Conservation (phyloP, 2,888 invertebrate species). For the Argyresthia albistria region DNA sequence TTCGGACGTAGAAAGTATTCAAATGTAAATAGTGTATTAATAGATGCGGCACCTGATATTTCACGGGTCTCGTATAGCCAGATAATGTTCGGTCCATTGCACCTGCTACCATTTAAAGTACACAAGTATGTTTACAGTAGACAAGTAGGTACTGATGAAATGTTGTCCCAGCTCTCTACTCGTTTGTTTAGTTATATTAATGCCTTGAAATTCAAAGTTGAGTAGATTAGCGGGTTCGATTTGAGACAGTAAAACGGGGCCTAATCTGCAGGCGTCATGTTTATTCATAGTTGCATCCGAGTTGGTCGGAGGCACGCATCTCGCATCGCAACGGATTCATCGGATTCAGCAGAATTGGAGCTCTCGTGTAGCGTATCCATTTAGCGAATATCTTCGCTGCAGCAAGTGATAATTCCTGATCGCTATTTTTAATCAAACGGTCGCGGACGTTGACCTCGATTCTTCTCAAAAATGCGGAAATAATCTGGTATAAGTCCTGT, state of each 20-base stretch:
- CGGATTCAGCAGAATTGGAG: slow-evolving; percentile 14
- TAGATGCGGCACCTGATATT: neutral
- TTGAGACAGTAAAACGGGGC: neutral
- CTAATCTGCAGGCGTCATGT: neutral
- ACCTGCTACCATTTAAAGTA: neutral
- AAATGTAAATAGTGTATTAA: neutral
- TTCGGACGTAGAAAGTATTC: slow-evolving; percentile 1
- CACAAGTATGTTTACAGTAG: neutral
- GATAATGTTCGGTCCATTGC: neutral
- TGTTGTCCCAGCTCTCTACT: too few relatives aligned
- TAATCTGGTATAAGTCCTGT: too few relatives aligned
- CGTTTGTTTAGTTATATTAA: too few relatives aligned
- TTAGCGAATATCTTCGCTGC: slow-evolving; percentile 22
- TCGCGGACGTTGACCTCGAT: slow-evolving; percentile 33
- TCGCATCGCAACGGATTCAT: slow-evolving; percentile 13
- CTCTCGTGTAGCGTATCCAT: slow-evolving; percentile 16
- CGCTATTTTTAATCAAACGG: slow-evolving; percentile 37
- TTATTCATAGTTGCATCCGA: slow-evolving; percentile 9
- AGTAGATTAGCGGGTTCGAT: neutral
- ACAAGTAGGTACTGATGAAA: too few relatives aligned
- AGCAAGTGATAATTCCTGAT: slow-evolving; percentile 25
- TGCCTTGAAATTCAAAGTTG: too few relatives aligned
- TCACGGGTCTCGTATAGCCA: neutral
- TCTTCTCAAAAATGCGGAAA: slow-evolving; percentile 14
- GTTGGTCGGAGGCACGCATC: slow-evolving; percentile 10